These are phyloP conservation scores for Thalpophila matura DNA, from an alignment of 2,888 invertebrate genomes.

Conservation along the genomic window DNA sequence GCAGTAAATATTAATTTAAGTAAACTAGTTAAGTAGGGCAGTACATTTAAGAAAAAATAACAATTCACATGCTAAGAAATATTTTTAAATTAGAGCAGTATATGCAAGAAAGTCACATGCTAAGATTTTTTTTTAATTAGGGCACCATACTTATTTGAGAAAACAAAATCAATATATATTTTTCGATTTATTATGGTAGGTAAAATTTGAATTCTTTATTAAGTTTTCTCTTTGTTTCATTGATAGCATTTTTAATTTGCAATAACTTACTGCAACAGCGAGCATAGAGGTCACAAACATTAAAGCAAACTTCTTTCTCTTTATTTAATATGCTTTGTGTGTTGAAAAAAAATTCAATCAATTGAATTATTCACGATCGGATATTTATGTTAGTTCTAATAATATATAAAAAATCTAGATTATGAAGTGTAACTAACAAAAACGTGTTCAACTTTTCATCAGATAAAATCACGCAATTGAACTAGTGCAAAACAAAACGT, in stretches of 20 bases:
- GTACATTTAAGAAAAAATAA: background rate
- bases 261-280: conserved; percentile 26
- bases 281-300: conserved; percentile 25
- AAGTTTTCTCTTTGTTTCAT: conserved; percentile 12
- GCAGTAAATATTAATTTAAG: background rate
- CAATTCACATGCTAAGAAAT: too few relatives aligned
- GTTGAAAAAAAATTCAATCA: too few relatives aligned
- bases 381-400: too few relatives aligned
- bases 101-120: too few relatives aligned
- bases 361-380: too few relatives aligned
- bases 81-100: too few relatives aligned
- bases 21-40: background rate
- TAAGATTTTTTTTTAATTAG: too few relatives aligned
- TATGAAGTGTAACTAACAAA: background rate
- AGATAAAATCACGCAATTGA: background rate
- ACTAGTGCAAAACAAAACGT: background rate
- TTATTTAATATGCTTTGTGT: background rate
- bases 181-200: too few relatives aligned
- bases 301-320: conserved; percentile 5
- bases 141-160: too few relatives aligned
- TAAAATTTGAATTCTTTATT: too few relatives aligned
- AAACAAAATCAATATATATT: too few relatives aligned
- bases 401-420: background rate
- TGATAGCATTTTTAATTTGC: conserved; percentile 14
- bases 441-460: background rate